Evolutionary conservation across 2,113 vertebrate species (phyloP).

Genomic region (Oreochromis tanganicae): DNA sequence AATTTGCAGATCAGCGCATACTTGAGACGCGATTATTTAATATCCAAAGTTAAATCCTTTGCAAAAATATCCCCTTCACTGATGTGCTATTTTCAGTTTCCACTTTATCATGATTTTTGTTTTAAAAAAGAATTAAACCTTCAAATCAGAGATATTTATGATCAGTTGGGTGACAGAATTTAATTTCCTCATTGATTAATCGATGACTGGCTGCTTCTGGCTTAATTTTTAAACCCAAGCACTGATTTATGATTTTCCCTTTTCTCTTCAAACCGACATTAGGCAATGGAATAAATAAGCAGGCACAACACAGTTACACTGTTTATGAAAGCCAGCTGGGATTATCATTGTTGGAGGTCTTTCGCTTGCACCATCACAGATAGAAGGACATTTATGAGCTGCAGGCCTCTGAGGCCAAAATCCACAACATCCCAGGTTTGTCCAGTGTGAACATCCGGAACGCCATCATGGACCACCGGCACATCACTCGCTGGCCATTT

Average conservation of each 20-base stretch:
- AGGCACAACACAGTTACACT: neutral
- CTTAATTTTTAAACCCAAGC: neutral
- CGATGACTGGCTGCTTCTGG: neutral
- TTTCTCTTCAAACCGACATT: neutral
- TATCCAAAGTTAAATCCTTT: neutral
- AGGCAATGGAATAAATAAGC: neutral
- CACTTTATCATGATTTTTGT: neutral
- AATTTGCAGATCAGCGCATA: neutral
- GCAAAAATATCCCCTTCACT: neutral
- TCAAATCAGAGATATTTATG: neutral
- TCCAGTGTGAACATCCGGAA: neutral
- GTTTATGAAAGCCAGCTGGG: neutral
- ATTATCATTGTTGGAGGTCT: constrained; percentile 10
- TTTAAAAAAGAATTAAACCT: neutral
- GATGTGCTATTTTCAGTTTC: neutral
- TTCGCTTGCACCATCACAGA: neutral
- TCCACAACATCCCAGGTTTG: constrained; percentile 16
- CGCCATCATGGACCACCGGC: constrained; percentile 22
- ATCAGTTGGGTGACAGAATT: fast-evolving
- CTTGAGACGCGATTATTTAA: neutral
- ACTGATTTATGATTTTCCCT: fast-evolving
- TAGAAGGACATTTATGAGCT: neutral
- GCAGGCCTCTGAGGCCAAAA: constrained; percentile 32
- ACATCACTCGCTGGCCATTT: constrained; percentile 47
- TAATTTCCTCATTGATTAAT: neutral